Evolutionary conservation across 2,888 invertebrate genomes (phyloP).

Genomic region (Panzeria rudis): DNA sequence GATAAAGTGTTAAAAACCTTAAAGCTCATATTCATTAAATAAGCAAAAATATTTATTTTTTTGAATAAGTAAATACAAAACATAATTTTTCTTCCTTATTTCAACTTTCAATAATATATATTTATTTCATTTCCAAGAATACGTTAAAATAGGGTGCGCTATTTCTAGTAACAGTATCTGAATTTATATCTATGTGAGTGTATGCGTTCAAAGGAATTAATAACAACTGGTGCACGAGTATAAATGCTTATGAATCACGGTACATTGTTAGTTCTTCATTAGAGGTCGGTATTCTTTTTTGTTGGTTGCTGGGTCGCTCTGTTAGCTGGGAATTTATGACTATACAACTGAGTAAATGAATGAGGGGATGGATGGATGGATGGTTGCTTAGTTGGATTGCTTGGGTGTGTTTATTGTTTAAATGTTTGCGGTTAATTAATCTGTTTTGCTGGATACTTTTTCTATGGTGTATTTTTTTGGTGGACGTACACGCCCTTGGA

Average conservation of each 20-base stretch:
- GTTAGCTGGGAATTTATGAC: slow-evolving; percentile 11
- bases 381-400: neutral
- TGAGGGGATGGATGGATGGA: neutral
- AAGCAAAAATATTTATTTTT: slow-evolving; percentile 2
- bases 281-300: slow-evolving; percentile 31
- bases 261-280: slow-evolving; percentile 62
- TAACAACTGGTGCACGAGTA: slow-evolving; percentile 9
- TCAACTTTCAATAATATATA: slow-evolving; percentile 3
- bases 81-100: slow-evolving; percentile 18
- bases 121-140: slow-evolving; percentile 19
- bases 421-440: slow-evolving; percentile 73
- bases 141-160: slow-evolving; percentile 50
- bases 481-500: slow-evolving; percentile 59
- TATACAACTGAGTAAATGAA: slow-evolving; percentile 15
- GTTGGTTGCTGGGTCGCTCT: slow-evolving; percentile 1
- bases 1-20: neutral
- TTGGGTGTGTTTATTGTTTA: slow-evolving; percentile 70
- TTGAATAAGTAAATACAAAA: slow-evolving; percentile 7
- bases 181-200: neutral
- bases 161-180: slow-evolving; percentile 4
- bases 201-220: slow-evolving; percentile 19
- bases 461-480: slow-evolving; percentile 50
- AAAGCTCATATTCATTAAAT: slow-evolving; percentile 10
- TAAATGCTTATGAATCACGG: slow-evolving; percentile 69
- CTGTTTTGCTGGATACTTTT: slow-evolving; percentile 65